A percentile compares a stretch with the other conserved stretches of the same genome.
These are phyloP conservation scores for Nothocercus nigrocapillus DNA, from an alignment of 2,113 vertebrate genomes.

Conservation along the genomic window DNA sequence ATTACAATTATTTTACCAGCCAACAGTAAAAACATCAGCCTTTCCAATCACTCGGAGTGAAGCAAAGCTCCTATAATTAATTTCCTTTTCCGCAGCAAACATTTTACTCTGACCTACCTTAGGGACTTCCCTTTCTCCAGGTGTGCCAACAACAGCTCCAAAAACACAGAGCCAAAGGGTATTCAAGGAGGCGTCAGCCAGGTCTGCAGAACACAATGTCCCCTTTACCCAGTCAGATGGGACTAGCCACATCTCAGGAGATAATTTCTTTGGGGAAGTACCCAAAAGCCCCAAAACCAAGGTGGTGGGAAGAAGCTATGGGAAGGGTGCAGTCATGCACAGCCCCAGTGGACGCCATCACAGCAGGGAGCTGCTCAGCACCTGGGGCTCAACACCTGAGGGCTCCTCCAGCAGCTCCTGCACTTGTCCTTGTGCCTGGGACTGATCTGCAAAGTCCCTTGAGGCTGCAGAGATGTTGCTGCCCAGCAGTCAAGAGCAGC, in stretches of 20 bases:
- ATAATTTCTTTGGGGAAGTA: background rate
- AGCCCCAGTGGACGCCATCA: background rate
- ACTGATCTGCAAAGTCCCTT: background rate
- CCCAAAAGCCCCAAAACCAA: background rate
- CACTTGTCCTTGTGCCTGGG: background rate
- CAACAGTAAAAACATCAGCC: constrained; percentile 48
- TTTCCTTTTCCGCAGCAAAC: constrained; percentile 55
- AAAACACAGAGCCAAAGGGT: background rate
- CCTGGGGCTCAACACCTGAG: background rate
- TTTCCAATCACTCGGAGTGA: constrained; percentile 21
- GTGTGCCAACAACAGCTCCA: constrained; percentile 46
- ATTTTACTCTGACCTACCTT: constrained; percentile 27
- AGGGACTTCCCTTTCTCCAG: constrained; percentile 54
- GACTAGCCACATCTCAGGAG: background rate
- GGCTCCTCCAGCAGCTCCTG: background rate
- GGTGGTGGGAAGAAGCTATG: background rate
- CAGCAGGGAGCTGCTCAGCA: background rate
- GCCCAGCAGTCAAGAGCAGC: background rate
- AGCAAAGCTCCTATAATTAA: constrained; percentile 63
- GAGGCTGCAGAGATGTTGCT: background rate
- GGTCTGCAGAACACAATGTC: constrained; percentile 32
- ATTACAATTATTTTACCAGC: constrained; percentile 59
- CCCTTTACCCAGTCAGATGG: background rate
- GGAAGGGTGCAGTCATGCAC: background rate
- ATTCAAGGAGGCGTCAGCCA: background rate